Percentiles rank a stretch among this genome's conserved stretches.
Evolutionary conservation across 2,888 invertebrate species (phyloP).

Genomic region (Capitulum mitella): DNA sequence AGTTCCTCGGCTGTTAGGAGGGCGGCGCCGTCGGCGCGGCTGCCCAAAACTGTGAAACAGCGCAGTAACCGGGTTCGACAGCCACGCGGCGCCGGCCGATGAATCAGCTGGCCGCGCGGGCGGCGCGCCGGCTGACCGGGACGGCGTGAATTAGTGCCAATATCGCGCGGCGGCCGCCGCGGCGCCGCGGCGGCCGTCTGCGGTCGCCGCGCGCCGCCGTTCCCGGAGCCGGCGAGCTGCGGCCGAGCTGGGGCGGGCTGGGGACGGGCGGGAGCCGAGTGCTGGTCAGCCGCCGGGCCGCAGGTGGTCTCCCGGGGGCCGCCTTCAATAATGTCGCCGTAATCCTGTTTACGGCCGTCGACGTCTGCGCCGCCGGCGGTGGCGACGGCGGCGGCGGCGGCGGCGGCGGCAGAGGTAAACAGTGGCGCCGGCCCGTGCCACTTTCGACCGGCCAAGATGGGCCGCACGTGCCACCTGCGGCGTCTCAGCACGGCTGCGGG

Average conservation of each 20-base stretch:
- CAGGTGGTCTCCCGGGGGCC: constrained; percentile 7
- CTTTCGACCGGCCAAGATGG: too few species aligned
- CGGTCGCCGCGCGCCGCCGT: background rate
- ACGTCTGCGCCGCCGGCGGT: background rate
- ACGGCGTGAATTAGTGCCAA: background rate
- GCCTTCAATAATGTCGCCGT: constrained; percentile 4
- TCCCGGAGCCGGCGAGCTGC: background rate
- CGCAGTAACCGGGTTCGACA: too few species aligned
- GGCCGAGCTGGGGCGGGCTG: background rate
- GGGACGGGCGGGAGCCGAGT: background rate
- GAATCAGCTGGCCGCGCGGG: too few species aligned
- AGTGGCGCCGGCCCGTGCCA: too few species aligned
- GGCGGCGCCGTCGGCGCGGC: too few species aligned
- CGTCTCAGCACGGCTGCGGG: too few species aligned
- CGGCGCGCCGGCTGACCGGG: background rate
- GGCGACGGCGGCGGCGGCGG: background rate
- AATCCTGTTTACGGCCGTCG: constrained; percentile 17
- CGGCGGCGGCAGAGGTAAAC: background rate
- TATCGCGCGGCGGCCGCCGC: background rate
- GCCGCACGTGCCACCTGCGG: too few species aligned
- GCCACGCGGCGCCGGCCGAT: too few species aligned
- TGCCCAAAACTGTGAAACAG: too few species aligned
- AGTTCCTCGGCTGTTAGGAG: too few species aligned
- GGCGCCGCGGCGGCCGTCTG: background rate
- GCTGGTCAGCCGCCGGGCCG: background rate